Evolutionary conservation across 2,113 vertebrate genomes (phyloP), one percentile per base, ranked within the genome.

Genomic region (Nibea coibor): DNA sequence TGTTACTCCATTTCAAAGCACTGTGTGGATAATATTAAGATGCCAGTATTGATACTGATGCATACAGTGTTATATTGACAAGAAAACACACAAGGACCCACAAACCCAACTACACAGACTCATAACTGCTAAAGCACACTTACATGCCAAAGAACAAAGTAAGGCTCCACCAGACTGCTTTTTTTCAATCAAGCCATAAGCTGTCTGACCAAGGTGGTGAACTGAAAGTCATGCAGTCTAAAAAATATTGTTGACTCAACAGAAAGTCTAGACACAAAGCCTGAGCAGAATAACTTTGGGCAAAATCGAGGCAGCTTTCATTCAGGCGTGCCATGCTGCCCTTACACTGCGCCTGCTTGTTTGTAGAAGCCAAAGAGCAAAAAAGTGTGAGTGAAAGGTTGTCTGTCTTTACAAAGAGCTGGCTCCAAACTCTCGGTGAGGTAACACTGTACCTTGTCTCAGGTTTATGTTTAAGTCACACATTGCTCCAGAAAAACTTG

Each of bases 241-340:
- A 83, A 88, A 80, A 81, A 2, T 75, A 88, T 11, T 85, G 59
- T 77, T 88, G 76, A 89, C 80, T 77, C 81, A 84, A 88, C 84
- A 84, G 53, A 77, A 76, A 62, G 75, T 74, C 78, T 78, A 75
- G 82, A 88, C 78, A 66, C 57, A 72, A 76, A 69, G 69, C 51
- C 51, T 22, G 48, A 75, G 71, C 51, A 65, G 80, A 71, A 53
- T 12, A 64, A 71, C 62, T 80, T 47, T 12, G n/a, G 47, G 42
- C 2, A 66, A 56, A 81, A 71, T 45, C 64, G 16, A 54, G 17
- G 20, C n/a, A 28, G 19, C 66, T 67, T 57, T 64, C 26, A 75
- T 19, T 72, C 69, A 59, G 80, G 17, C 51, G 19, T 12, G 53
- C 68, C 75, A 73, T 20, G 7, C 20, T 56, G 28, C 26, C 42